Evolutionary conservation across 2,113 vertebrate species (phyloP).

Genomic region (Delphinapterus leucas): DNA sequence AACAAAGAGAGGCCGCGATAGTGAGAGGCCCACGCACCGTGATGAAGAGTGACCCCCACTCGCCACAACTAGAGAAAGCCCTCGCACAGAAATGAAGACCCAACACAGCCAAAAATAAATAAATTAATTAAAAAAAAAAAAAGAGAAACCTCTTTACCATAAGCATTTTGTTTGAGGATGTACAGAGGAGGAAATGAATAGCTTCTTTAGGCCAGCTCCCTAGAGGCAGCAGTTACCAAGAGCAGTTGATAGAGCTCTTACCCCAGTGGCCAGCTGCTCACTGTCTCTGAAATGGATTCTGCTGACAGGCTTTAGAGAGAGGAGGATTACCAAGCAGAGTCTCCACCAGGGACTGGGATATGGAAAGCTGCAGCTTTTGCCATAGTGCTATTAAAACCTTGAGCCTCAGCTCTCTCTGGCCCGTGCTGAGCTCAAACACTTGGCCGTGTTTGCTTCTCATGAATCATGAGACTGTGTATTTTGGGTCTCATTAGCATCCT

Average conservation of each 20-base stretch:
- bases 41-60: too few species aligned
- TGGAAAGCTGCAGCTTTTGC: background rate
- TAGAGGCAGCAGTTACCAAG: background rate
- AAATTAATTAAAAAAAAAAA: background rate
- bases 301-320: background rate
- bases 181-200: slow-evolving; percentile 20
- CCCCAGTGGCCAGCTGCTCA: background rate
- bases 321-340: background rate
- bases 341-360: background rate
- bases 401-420: background rate
- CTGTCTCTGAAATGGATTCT: background rate
- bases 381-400: background rate
- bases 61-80: too few species aligned
- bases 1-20: too few species aligned
- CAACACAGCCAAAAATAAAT: too few species aligned
- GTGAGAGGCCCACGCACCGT: too few species aligned
- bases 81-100: too few species aligned
- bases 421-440: background rate
- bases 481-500: background rate
- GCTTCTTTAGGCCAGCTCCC: slow-evolving; percentile 38
- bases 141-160: background rate
- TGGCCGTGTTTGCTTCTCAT: background rate
- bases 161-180: background rate
- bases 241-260: slow-evolving; percentile 39
- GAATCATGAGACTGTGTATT: background rate